These are phyloP conservation scores for Drosophila helvetica DNA, from an alignment of 2,888 invertebrate genomes.

Conservation along the genomic window DNA sequence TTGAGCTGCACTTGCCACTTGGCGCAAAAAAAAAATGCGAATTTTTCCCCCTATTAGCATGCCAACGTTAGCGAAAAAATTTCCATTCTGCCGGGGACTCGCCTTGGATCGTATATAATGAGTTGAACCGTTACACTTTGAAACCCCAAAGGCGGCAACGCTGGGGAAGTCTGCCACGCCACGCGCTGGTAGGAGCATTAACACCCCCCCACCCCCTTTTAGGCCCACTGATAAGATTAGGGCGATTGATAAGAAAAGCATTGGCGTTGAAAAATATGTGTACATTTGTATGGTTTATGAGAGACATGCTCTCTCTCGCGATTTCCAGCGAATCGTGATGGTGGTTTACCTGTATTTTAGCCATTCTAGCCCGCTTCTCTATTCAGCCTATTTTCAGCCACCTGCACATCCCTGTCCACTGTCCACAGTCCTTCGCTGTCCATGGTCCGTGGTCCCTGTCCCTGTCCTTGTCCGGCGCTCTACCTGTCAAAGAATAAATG, in stretches of 20 bases:
- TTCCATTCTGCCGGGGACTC: slow-evolving; percentile 27
- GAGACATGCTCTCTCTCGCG: background rate
- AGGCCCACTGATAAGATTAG: slow-evolving; percentile 53
- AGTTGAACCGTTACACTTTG: slow-evolving; percentile 42
- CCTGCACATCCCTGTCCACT: slow-evolving; percentile 8
- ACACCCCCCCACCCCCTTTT: background rate
- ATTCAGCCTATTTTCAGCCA: background rate
- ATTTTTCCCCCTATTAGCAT: slow-evolving; percentile 55
- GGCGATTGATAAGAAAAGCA: slow-evolving; percentile 31
- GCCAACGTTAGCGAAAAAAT: slow-evolving; percentile 40
- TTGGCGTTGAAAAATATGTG: background rate
- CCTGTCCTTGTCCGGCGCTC: slow-evolving; percentile 46
- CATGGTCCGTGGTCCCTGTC: slow-evolving; percentile 1
- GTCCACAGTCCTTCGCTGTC: background rate
- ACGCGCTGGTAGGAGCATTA: background rate
- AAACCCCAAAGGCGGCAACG: slow-evolving; percentile 12
- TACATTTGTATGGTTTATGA: background rate
- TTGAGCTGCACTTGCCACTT: slow-evolving; percentile 25
- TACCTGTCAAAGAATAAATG: slow-evolving; percentile 46
- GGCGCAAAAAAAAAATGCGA: slow-evolving; percentile 11
- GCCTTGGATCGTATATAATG: slow-evolving; percentile 24
- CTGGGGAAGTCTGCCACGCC: slow-evolving; percentile 22
- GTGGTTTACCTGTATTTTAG: slow-evolving; percentile 42
- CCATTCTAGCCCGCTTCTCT: background rate
- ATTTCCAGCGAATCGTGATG: background rate